Base-by-base conservation (phyloP, 2,888 invertebrate species). In the Nasonia oneida region DNA sequence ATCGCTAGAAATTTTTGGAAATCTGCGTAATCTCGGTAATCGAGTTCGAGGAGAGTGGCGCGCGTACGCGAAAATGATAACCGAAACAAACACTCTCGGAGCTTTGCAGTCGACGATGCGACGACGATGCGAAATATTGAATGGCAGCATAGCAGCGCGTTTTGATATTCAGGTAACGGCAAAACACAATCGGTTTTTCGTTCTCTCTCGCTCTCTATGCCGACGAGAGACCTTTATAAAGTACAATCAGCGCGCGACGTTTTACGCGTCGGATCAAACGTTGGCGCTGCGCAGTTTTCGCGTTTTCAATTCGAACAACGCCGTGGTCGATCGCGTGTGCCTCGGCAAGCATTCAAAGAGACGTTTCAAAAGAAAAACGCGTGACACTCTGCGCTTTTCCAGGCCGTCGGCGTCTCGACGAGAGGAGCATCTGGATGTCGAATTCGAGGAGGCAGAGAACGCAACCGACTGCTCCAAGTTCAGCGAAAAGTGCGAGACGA, bases 401-500 rank as follows among this genome's bases (percentile, higher is more conserved):
- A 96, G 96, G 2, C 96, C 96, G 8, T 95, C 95, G 39, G 23
- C 57, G 57, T 93, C 95, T 4, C 95, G 96, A 1, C 90, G 91
- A 73, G 94, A 94, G 90, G 95, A 95, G 84, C 92, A 94, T n/a
- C 90, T 96, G 71, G 93, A 94, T 0, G 15, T 12, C 6, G 93
- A 91, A 73, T 94, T 94, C 88, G 94, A 94, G 85, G 93, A 94
- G 88, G 96, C 96, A 0, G 95, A 95, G 90, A 93, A 93, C 77
- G 90, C 93, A 6, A 90, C 92, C 0, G 90, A 94, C 33, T 96
- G 96, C 89, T 89, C 90, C 6, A 88, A 91, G 29, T 95, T 94
- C 89, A 88, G 91, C 1, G 89, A 93, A 71, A 87, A 90, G 0
- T 96, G 96, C 88, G 93, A 94, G 0, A 90, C 92, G 0, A 95